These are phyloP conservation scores for Clarias fuscus DNA, from an alignment of 2,797 vertebrate species.

Conservation along the genomic window DNA sequence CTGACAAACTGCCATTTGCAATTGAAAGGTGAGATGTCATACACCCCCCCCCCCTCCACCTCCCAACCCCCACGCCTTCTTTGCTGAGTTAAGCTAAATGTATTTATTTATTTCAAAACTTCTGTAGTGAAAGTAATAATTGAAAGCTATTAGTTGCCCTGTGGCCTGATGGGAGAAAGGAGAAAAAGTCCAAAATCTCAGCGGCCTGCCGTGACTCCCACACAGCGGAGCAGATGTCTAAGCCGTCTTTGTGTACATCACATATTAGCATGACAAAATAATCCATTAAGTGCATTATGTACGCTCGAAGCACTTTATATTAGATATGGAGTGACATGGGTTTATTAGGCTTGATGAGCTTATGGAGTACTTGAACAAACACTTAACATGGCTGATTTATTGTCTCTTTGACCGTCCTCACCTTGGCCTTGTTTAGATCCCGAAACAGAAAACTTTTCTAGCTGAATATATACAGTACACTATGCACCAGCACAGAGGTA, in stretches of 20 bases:
- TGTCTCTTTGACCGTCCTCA: conserved; percentile 41
- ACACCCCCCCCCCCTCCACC: too few species aligned
- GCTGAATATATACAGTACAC: background rate
- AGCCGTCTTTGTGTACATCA: conserved; percentile 53
- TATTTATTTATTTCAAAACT: conserved; percentile 40
- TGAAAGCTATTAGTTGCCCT: conserved; percentile 63
- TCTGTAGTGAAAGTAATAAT: conserved; percentile 59
- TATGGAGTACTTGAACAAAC: conserved; percentile 33
- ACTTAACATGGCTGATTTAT: conserved; percentile 19
- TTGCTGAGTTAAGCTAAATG: background rate
- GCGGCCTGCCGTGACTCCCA: conserved; percentile 46
- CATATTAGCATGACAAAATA: conserved; percentile 57
- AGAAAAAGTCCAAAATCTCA: conserved; percentile 42
- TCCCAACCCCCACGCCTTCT: background rate
- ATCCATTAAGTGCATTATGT: conserved; percentile 56
- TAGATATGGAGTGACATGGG: conserved; percentile 38
- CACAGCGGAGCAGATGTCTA: conserved; percentile 36
- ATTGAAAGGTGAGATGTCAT: background rate
- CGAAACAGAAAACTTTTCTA: conserved; percentile 13
- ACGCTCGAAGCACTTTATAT: conserved; percentile 42
- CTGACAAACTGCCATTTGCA: background rate
- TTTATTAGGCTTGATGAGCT: conserved; percentile 49
- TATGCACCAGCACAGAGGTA: background rate
- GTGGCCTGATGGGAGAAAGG: conserved; percentile 48
- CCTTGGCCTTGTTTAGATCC: conserved; percentile 48